Percentiles rank a stretch among this genome's conserved stretches.
phyloP scores from a whole-genome alignment of 1,140 invertebrate species.

The Tetragonula clypearis region DNA sequence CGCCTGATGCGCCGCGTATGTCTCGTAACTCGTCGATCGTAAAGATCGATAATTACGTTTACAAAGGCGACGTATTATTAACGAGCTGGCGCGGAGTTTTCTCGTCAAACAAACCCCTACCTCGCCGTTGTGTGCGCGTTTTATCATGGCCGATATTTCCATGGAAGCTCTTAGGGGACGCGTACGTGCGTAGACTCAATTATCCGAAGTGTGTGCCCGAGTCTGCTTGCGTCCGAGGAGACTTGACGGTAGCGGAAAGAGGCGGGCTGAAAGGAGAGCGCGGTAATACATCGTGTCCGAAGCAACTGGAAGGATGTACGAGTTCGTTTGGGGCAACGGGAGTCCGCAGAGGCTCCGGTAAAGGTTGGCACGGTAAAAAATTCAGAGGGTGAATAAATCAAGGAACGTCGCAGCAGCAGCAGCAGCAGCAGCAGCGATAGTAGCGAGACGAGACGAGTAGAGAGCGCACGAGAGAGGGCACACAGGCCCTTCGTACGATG shows the following conservation, averaged over 20 bases:
- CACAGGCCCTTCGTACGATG: not conserved
- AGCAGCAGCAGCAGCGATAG: too few relatives aligned
- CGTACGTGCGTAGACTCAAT: slow-evolving; percentile 31
- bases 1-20: too few relatives aligned
- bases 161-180: slow-evolving; percentile 6
- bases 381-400: slow-evolving; percentile 79
- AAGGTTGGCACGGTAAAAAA: slow-evolving; percentile 71
- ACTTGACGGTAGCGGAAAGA: slow-evolving; percentile 2
- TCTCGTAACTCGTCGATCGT: not conserved
- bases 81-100: not conserved
- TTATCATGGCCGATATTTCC: not conserved
- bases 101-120: not conserved
- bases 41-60: not conserved
- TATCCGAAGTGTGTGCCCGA: slow-evolving; percentile 23
- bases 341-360: slow-evolving; percentile 58
- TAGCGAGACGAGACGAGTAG: slow-evolving; percentile 58
- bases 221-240: slow-evolving; percentile 23
- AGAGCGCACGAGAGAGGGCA: not conserved
- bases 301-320: slow-evolving; percentile 47
- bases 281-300: slow-evolving; percentile 52
- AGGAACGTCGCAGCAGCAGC: slow-evolving; percentile 64
- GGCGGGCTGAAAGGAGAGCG: not conserved
- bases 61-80: not conserved
- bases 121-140: not conserved
- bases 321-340: slow-evolving; percentile 55